phyloP scores from a whole-genome alignment of 2,797 vertebrate genomes.

The Enteromius anoplus region DNA sequence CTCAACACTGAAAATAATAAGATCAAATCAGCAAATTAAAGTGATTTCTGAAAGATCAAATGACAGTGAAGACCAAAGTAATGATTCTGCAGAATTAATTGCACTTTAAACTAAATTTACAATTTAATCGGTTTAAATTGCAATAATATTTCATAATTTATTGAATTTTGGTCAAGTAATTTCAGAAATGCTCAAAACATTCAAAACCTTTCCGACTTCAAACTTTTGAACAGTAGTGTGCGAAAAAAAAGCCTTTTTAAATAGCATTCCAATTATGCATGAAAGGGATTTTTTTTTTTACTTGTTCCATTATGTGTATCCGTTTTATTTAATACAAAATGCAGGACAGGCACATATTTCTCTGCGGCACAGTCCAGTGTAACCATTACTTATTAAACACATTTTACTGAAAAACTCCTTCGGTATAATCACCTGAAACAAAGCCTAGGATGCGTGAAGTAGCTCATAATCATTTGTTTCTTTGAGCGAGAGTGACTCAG shows the following conservation, averaged over 20 bases:
- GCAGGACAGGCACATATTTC: slow-evolving; percentile 11
- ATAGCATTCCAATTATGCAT: neutral
- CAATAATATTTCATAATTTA: neutral
- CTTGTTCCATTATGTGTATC: neutral
- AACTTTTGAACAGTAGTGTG: neutral
- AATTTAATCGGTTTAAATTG: neutral
- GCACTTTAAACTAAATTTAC: neutral
- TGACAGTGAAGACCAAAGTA: neutral
- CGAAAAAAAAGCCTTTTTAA: neutral
- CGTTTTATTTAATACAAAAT: neutral
- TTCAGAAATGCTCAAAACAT: neutral
- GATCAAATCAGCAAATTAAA: neutral
- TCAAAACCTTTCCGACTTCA: neutral
- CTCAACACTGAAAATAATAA: neutral
- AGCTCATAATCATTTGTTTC: slow-evolving; percentile 31
- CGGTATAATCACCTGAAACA: slow-evolving; percentile 39
- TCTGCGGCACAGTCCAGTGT: neutral
- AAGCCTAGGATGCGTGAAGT: slow-evolving; percentile 8
- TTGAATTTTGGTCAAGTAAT: neutral
- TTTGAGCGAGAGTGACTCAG: slow-evolving; percentile 25
- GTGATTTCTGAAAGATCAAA: neutral
- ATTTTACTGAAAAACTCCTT: slow-evolving; percentile 16
- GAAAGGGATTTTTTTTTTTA: neutral
- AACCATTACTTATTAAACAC: slow-evolving; percentile 10
- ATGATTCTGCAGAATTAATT: neutral